Conservation (phyloP, 2,797 vertebrate species). For the Naso thynnoides region DNA sequence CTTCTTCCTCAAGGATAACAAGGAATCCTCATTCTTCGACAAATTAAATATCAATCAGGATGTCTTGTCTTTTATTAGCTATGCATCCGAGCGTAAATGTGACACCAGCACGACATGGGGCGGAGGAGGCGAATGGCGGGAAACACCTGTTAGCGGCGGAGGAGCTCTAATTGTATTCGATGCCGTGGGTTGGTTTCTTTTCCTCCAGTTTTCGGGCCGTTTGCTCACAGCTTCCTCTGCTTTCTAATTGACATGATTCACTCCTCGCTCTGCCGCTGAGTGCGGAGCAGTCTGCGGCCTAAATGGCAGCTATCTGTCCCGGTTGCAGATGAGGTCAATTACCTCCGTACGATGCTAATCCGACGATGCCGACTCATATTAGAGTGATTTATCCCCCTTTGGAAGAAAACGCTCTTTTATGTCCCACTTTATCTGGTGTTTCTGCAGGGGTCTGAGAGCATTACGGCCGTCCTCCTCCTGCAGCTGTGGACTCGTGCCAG, state of each 20-base stretch:
- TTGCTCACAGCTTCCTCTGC: slow-evolving; percentile 56
- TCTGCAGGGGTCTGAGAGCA: slow-evolving; percentile 48
- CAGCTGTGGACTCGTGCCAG: slow-evolving; percentile 48
- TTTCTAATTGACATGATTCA: slow-evolving; percentile 77
- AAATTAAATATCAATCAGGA: slow-evolving; percentile 79
- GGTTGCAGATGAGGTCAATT: slow-evolving; percentile 72
- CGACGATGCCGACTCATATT: slow-evolving; percentile 54
- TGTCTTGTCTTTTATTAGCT: slow-evolving; percentile 71
- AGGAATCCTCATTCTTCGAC: slow-evolving; percentile 70
- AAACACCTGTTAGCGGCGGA: slow-evolving; percentile 70
- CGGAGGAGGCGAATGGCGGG: slow-evolving; percentile 47
- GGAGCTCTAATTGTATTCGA: slow-evolving; percentile 58
- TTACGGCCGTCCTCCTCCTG: slow-evolving; percentile 36
- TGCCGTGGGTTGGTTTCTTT: slow-evolving; percentile 9
- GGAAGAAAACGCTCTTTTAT: slow-evolving; percentile 64
- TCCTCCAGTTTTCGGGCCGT: slow-evolving; percentile 27
- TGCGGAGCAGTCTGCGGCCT: slow-evolving; percentile 41
- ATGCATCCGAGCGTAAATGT: slow-evolving; percentile 62
- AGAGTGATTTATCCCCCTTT: slow-evolving; percentile 65
- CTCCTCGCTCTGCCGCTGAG: slow-evolving; percentile 40
- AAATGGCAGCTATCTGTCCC: slow-evolving; percentile 68
- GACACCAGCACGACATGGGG: slow-evolving; percentile 61
- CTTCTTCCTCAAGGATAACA: slow-evolving; percentile 72
- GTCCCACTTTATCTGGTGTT: slow-evolving; percentile 59
- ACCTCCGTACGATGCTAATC: slow-evolving; percentile 63